Evolutionary conservation across 2,797 vertebrate species (phyloP), one percentile per base, ranked within the genome.

Genomic region (Acrossocheilus fasciatus): DNA sequence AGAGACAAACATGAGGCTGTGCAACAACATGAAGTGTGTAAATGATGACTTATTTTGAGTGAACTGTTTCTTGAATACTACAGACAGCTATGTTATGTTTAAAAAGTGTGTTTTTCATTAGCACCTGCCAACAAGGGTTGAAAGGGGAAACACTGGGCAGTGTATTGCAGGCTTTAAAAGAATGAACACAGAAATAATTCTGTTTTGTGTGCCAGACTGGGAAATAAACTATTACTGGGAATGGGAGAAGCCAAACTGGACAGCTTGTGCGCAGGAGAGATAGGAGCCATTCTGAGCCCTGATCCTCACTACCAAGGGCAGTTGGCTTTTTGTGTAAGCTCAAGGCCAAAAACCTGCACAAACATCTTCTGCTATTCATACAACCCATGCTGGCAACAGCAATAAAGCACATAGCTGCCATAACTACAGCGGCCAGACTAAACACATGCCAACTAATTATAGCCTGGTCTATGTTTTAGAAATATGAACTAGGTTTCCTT

Each of bases 371-470:
- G 64, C 75, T 54, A 77, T 50, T 45, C 70, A 86, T 79, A 50
- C 66, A 47, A 80, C 66, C 86, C 70, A 74, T 75, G 79, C 88
- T 95, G 93, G 94, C 92, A 92, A 91, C 89, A 89, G 91, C 87
- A 68, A 77, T 83, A 87, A 74, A 92, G 91, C 94, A 93, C 94
- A 93, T 93, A 94, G 93, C 91, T 93, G 89, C 92, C 93, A 93
- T 92, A 93, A 92, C 87, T 91, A 92, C 85, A 90, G 26, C 41
- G 91, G 92, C 93, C 94, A 92, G 92, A 88, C 89, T 87, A 87
- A 79, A 89, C 86, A 70, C 85, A 88, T 91, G 93, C 93, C 94
- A 95, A 92, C 92, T 95, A 94, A 93, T 92, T 91, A 77, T 52
- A 73, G 26, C 36, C 26, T 62, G 76, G 47, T 75, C 39, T 26